These are phyloP conservation scores for Poeciliopsis prolifica DNA, from an alignment of 2,113 vertebrate genomes.

Conservation along the genomic window DNA sequence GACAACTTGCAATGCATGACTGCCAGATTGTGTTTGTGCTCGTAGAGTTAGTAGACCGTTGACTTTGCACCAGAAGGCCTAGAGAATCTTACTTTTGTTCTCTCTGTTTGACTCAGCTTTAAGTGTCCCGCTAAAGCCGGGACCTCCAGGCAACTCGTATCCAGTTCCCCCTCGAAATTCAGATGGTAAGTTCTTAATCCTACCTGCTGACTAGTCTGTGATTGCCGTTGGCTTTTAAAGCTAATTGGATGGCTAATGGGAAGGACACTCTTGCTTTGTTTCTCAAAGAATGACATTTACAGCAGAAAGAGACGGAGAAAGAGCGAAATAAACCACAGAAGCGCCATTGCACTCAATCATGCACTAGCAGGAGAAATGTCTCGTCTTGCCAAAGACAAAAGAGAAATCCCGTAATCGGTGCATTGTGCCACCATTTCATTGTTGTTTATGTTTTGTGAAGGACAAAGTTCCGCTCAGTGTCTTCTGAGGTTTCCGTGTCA, in stretches of 20 bases:
- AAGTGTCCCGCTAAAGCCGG: constrained; percentile 84
- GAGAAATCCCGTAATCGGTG: too few relatives aligned
- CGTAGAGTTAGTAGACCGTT: not conserved
- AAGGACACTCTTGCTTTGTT: too few relatives aligned
- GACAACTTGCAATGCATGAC: constrained; percentile 35
- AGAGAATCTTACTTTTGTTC: constrained; percentile 3
- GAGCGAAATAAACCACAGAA: too few relatives aligned
- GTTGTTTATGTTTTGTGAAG: too few relatives aligned
- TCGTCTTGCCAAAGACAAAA: too few relatives aligned
- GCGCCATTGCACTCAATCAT: too few relatives aligned
- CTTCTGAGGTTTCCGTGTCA: too few relatives aligned
- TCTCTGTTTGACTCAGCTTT: constrained; percentile 77
- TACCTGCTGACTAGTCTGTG: not conserved
- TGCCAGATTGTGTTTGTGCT: constrained; percentile 20
- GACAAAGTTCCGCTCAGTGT: too few relatives aligned
- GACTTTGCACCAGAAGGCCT: not conserved
- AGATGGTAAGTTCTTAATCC: constrained; percentile 81
- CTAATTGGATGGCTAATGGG: not conserved
- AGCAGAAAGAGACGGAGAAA: too few relatives aligned
- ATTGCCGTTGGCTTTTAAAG: not conserved
- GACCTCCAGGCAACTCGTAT: constrained; percentile 68
- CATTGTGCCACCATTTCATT: too few relatives aligned
- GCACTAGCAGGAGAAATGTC: too few relatives aligned
- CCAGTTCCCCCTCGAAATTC: constrained; percentile 80
- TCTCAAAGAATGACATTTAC: too few relatives aligned